Evolutionary conservation across 2,113 vertebrate species (phyloP).

Genomic region (Canis aureus): DNA sequence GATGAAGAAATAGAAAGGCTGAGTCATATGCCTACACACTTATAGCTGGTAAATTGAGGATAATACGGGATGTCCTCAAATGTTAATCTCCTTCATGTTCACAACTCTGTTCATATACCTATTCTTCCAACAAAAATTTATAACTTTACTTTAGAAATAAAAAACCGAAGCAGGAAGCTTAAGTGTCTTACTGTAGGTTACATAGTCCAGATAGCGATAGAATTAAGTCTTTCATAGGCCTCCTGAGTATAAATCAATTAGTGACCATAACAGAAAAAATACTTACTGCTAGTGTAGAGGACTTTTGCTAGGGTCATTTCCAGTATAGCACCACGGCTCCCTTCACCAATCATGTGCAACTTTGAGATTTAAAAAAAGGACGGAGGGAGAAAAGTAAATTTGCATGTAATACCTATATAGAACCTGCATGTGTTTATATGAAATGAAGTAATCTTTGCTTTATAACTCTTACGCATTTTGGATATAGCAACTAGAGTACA

Average conservation of each 20-base stretch:
- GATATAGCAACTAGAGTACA: background rate
- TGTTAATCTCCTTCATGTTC: background rate
- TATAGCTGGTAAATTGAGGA: background rate
- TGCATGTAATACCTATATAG: background rate
- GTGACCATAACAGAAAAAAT: background rate
- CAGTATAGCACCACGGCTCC: conserved; percentile 93
- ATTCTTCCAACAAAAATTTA: background rate
- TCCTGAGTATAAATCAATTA: conserved; percentile 23
- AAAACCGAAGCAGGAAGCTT: background rate
- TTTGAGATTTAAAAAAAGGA: conserved; percentile 77
- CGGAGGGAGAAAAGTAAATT: background rate
- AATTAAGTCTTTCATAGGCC: background rate
- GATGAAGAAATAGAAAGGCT: background rate
- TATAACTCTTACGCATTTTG: conserved; percentile 46
- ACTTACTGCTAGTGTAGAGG: conserved; percentile 93
- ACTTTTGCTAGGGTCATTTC: conserved; percentile 96
- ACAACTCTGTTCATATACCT: background rate
- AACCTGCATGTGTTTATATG: background rate
- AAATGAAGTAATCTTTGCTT: background rate
- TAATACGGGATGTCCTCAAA: background rate
- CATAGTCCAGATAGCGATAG: background rate
- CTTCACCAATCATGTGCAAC: conserved; percentile 98
- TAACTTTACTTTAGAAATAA: conserved; percentile 17
- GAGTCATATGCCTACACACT: background rate
- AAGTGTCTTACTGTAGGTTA: background rate